phyloP scores from a whole-genome alignment of 2,888 invertebrate genomes.

The Tenodera sinensis region DNA sequence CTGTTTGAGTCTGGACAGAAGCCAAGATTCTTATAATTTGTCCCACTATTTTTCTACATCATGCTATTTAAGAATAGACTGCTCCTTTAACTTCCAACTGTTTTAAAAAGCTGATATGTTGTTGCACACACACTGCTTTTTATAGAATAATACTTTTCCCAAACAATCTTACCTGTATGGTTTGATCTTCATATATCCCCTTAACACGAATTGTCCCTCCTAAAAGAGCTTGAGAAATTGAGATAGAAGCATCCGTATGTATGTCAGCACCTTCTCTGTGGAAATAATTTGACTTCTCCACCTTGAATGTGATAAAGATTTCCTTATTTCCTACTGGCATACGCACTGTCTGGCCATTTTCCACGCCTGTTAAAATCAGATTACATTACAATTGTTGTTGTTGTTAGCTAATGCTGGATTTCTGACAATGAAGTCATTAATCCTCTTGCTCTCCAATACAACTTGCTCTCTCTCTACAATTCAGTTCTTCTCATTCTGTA shows the following conservation, averaged over 20 bases:
- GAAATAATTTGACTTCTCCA: conserved; percentile 86
- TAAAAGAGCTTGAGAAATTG: conserved; percentile 85
- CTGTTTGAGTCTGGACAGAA: no score
- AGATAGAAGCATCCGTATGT: conserved; percentile 89
- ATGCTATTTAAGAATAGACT: no score
- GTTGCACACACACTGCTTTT: no score
- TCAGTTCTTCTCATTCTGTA: not conserved
- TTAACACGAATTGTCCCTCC: conserved; percentile 91
- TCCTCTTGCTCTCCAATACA: no score
- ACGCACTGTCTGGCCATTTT: conserved; percentile 95
- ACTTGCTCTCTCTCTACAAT: no score
- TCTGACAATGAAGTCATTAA: no score
- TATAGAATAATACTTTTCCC: no score
- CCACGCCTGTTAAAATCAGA: conserved; percentile 63
- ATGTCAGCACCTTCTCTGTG: conserved; percentile 91
- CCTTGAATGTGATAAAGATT: conserved; percentile 89
- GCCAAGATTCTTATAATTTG: no score
- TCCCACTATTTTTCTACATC: no score
- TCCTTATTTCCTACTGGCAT: conserved; percentile 88
- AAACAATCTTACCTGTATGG: conserved; percentile 63
- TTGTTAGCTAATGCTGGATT: no score
- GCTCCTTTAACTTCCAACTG: no score
- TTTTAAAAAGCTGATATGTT: no score
- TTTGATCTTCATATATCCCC: conserved; percentile 93
- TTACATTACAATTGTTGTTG: not conserved